Percentiles rank a stretch among this genome's conserved stretches.
Evolutionary conservation across 2,797 vertebrate genomes (phyloP).

Genomic region (Echeneis naucrates): DNA sequence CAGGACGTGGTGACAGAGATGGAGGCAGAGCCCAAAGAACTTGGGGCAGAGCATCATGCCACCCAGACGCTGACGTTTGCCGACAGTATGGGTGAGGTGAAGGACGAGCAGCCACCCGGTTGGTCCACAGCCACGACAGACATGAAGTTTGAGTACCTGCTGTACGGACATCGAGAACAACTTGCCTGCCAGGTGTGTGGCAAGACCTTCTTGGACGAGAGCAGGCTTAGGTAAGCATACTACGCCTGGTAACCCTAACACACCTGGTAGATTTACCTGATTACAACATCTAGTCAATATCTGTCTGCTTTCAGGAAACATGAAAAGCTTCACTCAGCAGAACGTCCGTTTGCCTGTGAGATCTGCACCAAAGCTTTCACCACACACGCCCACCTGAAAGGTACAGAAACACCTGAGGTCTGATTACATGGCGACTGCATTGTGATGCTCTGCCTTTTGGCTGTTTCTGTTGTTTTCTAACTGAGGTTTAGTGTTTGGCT

Average conservation of each 20-base stretch:
- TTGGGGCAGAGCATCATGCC: constrained; percentile 88
- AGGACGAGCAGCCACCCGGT: constrained; percentile 93
- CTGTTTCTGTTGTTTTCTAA: background rate
- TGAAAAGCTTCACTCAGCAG: constrained; percentile 94
- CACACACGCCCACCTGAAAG: constrained; percentile 93
- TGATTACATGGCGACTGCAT: background rate
- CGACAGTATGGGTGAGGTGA: constrained; percentile 94
- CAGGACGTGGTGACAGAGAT: constrained; percentile 95
- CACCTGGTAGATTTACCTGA: background rate
- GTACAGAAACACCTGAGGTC: constrained; percentile 42
- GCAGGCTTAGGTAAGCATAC: constrained; percentile 74
- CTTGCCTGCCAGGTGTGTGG: constrained; percentile 95
- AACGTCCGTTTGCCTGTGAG: constrained; percentile 93
- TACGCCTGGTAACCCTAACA: background rate
- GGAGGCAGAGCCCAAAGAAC: constrained; percentile 93
- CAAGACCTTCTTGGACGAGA: constrained; percentile 95
- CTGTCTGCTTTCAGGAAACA: constrained; percentile 84
- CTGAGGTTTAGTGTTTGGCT: background rate
- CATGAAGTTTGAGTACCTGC: constrained; percentile 98
- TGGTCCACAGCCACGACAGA: constrained; percentile 91
- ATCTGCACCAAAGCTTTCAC: constrained; percentile 96
- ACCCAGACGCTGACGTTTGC: constrained; percentile 91
- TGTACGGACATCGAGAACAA: constrained; percentile 94
- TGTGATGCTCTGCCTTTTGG: no score
- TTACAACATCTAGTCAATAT: no score